Evolutionary conservation across 1,140 invertebrate genomes (phyloP).

Genomic region (Calliphora vicina): DNA sequence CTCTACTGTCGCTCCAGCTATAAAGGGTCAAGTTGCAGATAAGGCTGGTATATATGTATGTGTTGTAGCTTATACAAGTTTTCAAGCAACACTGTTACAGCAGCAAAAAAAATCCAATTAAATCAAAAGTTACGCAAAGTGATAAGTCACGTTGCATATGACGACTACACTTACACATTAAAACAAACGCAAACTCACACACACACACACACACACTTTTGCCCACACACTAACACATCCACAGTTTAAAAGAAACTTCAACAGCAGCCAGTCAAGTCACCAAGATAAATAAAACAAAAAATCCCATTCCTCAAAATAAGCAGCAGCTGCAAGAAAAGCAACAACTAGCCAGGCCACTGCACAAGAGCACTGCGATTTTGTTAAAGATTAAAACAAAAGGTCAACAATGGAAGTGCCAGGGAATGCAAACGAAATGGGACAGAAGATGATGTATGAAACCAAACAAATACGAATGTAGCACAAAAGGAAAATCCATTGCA

Average conservation of each 20-base stretch:
- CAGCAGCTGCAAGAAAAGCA: neutral
- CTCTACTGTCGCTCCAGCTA: neutral
- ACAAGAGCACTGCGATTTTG: neutral
- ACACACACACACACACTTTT: neutral
- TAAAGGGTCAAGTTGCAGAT: neutral
- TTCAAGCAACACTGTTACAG: neutral
- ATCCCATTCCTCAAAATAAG: neutral
- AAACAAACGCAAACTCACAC: neutral
- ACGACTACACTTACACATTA: neutral
- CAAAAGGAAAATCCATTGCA: neutral
- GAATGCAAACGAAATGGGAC: neutral
- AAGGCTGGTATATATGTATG: too few species aligned
- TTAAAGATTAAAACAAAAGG: conserved; percentile 7
- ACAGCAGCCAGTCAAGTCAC: neutral
- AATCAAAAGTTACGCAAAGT: conserved; percentile 32
- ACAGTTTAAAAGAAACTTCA: neutral
- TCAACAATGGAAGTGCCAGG: neutral
- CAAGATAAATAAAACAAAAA: neutral
- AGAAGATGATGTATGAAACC: neutral
- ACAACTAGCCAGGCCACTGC: neutral
- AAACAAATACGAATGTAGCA: neutral
- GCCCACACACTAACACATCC: neutral
- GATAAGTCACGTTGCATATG: conserved; percentile 30
- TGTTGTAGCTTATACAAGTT: neutral
- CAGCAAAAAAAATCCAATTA: conserved; percentile 14